Evolutionary conservation across 2,888 invertebrate species (phyloP), one percentile per base, ranked within the genome.

Genomic region (Athalia rosae): DNA sequence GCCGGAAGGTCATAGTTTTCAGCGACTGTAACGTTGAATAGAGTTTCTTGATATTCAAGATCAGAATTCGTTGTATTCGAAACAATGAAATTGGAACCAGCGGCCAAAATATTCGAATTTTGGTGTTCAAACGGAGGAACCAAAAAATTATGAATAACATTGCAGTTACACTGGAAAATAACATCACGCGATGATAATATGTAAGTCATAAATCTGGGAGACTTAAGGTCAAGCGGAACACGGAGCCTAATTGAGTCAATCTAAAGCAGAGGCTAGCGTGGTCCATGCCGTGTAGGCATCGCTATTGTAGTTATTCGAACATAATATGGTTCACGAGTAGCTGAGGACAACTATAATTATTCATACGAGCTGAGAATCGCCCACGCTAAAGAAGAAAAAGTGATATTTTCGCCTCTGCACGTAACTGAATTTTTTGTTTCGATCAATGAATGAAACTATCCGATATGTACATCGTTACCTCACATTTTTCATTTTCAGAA

Each of bases 161-260:
- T 11, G 53, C 9, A 64, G 41, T 5, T 56, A 58, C 48, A 28
- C 28, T 48, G 61, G 61, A 74, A 74, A 74, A 9, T 62, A 59
- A 59, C 13, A 61, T 58, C n/a, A 7, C 15, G 7, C 6, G 9
- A 53, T 50, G 7, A 61, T 41, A 13, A 28, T 28, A 28, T 28
- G 28, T 28, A 28, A 74, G 62, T 71, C 58, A 48, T 62, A 62
- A 74, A 74, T 74, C 74, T 74, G 74, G 41, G 61, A 41, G 61
- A 61, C 61, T 71, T 71, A 59, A 71, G 71, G 71, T 71, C 71
- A 71, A 58, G 71, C 71, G 71, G 71, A 71, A 56, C 58, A 71
- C 59, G 45, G 47, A 48, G 71, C 48, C 74, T 74, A 74, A 74
- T 74, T 74, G 74, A 74, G 61, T 74, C 74, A 74, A 74, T 74